phyloP scores from a whole-genome alignment of 2,113 vertebrate genomes.

The Poicephalus gulielmi region DNA sequence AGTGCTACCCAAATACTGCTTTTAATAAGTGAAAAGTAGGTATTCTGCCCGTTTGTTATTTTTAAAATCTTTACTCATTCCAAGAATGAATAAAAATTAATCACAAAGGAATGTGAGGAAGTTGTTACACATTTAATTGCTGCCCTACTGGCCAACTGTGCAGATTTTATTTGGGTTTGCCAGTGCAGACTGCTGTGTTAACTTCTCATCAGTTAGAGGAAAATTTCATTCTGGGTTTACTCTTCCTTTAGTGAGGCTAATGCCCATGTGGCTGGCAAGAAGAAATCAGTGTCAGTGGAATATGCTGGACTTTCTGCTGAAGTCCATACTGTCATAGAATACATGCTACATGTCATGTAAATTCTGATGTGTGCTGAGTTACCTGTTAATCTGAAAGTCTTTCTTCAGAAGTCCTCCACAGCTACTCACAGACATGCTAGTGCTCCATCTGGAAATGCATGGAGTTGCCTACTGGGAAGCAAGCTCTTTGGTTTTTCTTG shows the following conservation, averaged over 20 bases:
- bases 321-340: background rate
- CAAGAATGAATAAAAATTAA: background rate
- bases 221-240: background rate
- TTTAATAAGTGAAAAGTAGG: background rate
- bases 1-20: background rate
- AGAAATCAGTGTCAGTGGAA: background rate
- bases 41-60: background rate
- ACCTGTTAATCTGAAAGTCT: background rate
- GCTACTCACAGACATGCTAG: background rate
- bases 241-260: background rate
- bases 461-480: background rate
- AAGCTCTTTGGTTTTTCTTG: background rate
- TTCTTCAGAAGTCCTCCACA: background rate
- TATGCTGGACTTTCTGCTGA: background rate
- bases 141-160: background rate
- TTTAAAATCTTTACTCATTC: background rate
- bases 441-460: background rate
- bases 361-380: background rate
- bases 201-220: background rate
- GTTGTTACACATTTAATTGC: background rate
- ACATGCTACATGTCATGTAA: rapidly evolving
- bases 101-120: background rate
- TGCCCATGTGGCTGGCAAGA: background rate
- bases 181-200: background rate
- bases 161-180: background rate